Evolutionary conservation across 1,140 invertebrate species (phyloP), one percentile per base, ranked within the genome.

Genomic region (Sesamia nonagrioides): DNA sequence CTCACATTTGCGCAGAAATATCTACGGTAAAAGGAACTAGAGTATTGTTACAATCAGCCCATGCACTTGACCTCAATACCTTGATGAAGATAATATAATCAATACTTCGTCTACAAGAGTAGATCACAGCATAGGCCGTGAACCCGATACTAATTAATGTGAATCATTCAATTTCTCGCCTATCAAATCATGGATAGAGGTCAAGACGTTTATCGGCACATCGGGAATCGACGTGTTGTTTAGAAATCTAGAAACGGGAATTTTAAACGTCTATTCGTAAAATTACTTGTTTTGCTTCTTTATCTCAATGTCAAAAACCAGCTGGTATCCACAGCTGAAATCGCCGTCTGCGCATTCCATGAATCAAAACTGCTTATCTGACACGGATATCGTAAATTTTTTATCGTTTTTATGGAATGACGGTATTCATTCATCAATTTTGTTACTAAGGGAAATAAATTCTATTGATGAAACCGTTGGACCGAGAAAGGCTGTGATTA

Each of bases 101-200:
- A 54, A 71, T 71, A 71, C 33, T 9, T 66, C 21, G 68, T 37
- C 48, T 17, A 37, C 7, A 35, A 18, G 27, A 33, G 13, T 8
- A 2, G 45, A 17, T 18, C 27, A 71, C 18, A 17, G 33, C 7
- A n/a, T 54, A 9, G 68, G 13, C 68, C 45, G n/a, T 54, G 68
- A 71, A 71, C 68, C 52, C 68, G 15, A 7, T 71, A 54, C 68
- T 52, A 21, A 71, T 71, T 17, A n/a, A 54, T 52, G 33, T 71
- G 68, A 71, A 71, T 71, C 68, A 71, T 37, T 71, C 45, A 54
- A 54, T 71, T 71, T 71, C 68, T 71, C 33, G 68, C 68, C 48
- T 35, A 54, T 52, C 33, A 52, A 52, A 71, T 71, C 45, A 71
- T 11, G 6, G 11, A 33, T 68, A 18, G 40, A 71, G 68, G 68